phyloP scores from a whole-genome alignment of 2,888 invertebrate species.

The Erannis defoliaria region DNA sequence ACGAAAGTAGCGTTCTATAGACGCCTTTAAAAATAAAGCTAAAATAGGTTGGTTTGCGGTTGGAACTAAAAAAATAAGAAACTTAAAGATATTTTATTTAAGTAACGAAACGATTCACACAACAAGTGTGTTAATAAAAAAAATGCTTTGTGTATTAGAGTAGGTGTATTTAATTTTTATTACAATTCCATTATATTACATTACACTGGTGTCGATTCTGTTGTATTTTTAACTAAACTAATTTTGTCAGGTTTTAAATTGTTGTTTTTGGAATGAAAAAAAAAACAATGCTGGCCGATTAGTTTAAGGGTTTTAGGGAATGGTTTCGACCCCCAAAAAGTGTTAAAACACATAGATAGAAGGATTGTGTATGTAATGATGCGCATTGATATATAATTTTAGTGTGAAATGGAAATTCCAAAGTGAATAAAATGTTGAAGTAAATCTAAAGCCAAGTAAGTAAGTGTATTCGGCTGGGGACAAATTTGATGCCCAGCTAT shows the following conservation, averaged over 20 bases:
- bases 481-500: too few relatives aligned
- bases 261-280: neutral
- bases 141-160: constrained; percentile 48
- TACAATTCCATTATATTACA: constrained; percentile 66
- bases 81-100: constrained; percentile 10
- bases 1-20: constrained; percentile 11
- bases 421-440: neutral
- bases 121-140: constrained; percentile 31
- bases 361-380: too few relatives aligned
- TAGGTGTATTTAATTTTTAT: constrained; percentile 63
- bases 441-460: neutral
- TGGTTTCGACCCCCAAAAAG: constrained; percentile 26
- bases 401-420: constrained; percentile 5
- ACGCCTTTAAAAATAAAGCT: neutral
- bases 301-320: neutral
- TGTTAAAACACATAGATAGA: constrained; percentile 45
- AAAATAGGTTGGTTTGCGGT: constrained; percentile 15
- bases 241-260: neutral
- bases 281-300: neutral
- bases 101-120: constrained; percentile 28
- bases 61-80: constrained; percentile 1
- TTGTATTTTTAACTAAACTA: neutral
- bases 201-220: constrained; percentile 46
- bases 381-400: constrained; percentile 11
- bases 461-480: too few relatives aligned